Evolutionary conservation across 2,797 vertebrate genomes (phyloP), one percentile per base, ranked within the genome.

Genomic region (Vireo griseus): DNA sequence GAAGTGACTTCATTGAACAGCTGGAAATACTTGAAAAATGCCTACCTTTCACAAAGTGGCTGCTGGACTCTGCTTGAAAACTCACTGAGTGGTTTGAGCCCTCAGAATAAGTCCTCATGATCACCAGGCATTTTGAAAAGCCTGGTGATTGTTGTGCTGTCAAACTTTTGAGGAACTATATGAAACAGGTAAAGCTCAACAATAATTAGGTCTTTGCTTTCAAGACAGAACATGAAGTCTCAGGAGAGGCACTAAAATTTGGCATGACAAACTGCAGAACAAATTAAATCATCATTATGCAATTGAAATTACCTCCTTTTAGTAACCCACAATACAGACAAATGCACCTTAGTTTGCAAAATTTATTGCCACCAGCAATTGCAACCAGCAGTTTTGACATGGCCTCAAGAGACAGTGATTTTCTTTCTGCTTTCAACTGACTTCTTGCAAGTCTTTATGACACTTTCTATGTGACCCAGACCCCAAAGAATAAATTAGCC

Each of bases 191-290:
- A 74, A 86, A 89, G 54, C 78, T 79, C 78, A 87, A 47, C 55
- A 78, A n/a, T 90, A 92, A 92, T 90, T 90, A 86, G 51, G 54
- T 40, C 47, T 71, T 90, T 91, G 58, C 65, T 87, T 65, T 89
- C 4, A 7, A 93, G 52, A 77, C 75, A 82, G 71, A 83, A 51
- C 48, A 29, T 28, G 59, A 90, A 86, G 47, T 83, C 89, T 93
- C 87, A 75, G 33, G 94, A 93, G 87, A 91, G 58, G 69, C 71
- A 65, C 61, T 91, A 90, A 86, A 89, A 89, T 83, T 77, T 89
- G 84, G 67, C 72, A 44, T 87, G 78, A 88, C 2, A 0, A 79
- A 90, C 58, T 66, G 66, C 62, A 88, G 88, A 95, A 50, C 54
- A 86, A 94, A 87, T 93, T 61, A 88, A 95, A 83, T 92, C 58